A percentile compares a stretch with the other conserved stretches of the same genome.
Conservation (phyloP, 2,797 vertebrate species). For the Sebastes hubbsi region DNA sequence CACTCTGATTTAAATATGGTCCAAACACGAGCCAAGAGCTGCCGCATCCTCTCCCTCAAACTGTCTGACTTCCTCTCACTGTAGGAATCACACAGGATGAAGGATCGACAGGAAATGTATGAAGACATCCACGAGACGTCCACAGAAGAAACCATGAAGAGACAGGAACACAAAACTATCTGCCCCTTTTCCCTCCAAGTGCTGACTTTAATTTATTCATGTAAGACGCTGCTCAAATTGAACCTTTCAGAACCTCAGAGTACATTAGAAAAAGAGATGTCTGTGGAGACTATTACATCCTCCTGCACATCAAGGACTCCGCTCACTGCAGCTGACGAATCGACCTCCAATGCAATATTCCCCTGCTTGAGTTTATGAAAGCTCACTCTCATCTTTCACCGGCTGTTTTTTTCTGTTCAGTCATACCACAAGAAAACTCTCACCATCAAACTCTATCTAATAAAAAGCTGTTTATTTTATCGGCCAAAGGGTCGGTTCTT, state of each 20-base stretch:
- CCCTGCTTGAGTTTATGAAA: not conserved
- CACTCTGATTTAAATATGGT: constrained; percentile 16
- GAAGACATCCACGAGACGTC: not conserved
- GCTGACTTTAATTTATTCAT: constrained; percentile 15
- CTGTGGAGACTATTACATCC: not conserved
- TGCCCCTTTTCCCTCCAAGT: not conserved
- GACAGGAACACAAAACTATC: not conserved
- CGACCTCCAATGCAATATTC: constrained; percentile 17
- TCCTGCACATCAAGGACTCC: not conserved
- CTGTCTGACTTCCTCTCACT: not conserved
- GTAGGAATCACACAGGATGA: not conserved
- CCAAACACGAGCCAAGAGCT: constrained; percentile 4
- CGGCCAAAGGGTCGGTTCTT: not conserved
- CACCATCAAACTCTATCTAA: not conserved
- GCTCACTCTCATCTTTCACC: constrained; percentile 33
- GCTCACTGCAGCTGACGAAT: constrained; percentile 26
- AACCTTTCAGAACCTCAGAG: constrained; percentile 20
- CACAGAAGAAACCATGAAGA: not conserved
- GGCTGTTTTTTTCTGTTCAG: not conserved
- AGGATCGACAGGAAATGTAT: not conserved
- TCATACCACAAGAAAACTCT: constrained; percentile 1
- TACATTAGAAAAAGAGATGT: not conserved
- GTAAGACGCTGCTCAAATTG: not conserved
- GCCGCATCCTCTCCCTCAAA: not conserved
- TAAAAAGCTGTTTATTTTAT: constrained; percentile 28